Percentiles rank a stretch among this genome's conserved stretches.
These are phyloP conservation scores for Thymelicus lineola DNA, from an alignment of 2,888 invertebrate genomes.

Conservation along the genomic window DNA sequence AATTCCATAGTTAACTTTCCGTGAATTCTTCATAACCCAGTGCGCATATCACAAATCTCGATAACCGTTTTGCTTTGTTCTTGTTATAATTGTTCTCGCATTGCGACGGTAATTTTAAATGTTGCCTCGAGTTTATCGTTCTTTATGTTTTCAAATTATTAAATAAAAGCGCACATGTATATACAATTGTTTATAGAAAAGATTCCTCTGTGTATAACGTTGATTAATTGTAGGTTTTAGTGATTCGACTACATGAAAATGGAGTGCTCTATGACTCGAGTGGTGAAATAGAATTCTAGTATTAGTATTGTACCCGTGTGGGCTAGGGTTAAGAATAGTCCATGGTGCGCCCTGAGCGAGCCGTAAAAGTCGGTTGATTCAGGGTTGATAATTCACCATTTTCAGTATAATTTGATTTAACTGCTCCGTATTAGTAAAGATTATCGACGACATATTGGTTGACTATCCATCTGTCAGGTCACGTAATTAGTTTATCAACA, in stretches of 20 bases:
- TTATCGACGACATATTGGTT: too few species aligned
- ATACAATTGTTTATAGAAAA: too few species aligned
- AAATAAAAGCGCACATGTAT: too few species aligned
- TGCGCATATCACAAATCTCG: conserved; percentile 14
- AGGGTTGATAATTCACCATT: conserved; percentile 15
- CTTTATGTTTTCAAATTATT: not conserved
- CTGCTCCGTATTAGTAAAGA: too few species aligned
- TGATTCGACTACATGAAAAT: too few species aligned
- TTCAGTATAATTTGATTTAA: not conserved
- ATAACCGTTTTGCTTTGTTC: not conserved
- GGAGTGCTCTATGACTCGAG: too few species aligned
- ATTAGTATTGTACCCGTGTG: conserved; percentile 18
- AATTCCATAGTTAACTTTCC: not conserved
- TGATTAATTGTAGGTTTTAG: too few species aligned
- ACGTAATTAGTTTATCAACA: too few species aligned
- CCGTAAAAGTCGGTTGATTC: conserved; percentile 19
- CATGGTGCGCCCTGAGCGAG: conserved; percentile 4
- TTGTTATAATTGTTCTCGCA: not conserved
- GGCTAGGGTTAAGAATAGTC: conserved; percentile 16
- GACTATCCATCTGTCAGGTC: too few species aligned
- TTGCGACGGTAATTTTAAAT: not conserved
- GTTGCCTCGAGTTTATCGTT: not conserved
- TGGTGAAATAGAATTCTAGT: not conserved
- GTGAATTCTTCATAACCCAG: conserved; percentile 12
- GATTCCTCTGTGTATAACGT: too few species aligned